Base-by-base conservation (phyloP, 2,797 vertebrate species). In the Rhynchotus rufescens region DNA sequence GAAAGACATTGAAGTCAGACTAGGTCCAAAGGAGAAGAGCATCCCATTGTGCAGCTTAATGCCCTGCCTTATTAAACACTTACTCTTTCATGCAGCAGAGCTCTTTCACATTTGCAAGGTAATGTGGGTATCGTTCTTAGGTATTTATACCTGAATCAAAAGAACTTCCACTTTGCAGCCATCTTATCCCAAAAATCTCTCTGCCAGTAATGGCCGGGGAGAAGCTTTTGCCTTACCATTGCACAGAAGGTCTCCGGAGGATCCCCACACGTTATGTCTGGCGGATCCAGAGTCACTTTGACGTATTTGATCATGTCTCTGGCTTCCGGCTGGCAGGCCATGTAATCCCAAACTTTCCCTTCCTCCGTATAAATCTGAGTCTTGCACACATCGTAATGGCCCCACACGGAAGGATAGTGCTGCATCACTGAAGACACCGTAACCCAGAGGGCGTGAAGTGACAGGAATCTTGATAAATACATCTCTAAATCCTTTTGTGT, bases 361-460 rank as follows among this genome's bases (percentile, higher is more conserved):
- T 99, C 99, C 67, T 99, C 99, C 1, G 98, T 98, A 97, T 99
- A 99, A 93, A 99, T 97, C 96, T 99, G 98, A 87, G 98, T 99
- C 97, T 99, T 99, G 90, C 99, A 99, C 84, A 99, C 98, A 1
- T 99, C 99, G 36, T 99, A 99, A 97, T 99, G 99, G 93, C 99
- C 99, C 99, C 99, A 99, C 10, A 98, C 98, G 3, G 99, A 98
- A 34, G 98, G 98, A 97, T 99, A 99, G 96, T 99, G 98, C 96
- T 99, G 99, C 97, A 99, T 97, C 95, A 98, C 96, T 1, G 98
- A 98, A 91, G 98, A 98, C 42, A 99, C 96, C 9, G 98, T 98
- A 90, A 98, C 98, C 98, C 99, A 99, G 93, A 99, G 97, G 96
- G 98, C 98, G 47, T 99, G 99, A 96, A 99, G 98, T 86, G 98